phyloP scores from a whole-genome alignment of 2,888 invertebrate species.

The Maniola hyperantus region DNA sequence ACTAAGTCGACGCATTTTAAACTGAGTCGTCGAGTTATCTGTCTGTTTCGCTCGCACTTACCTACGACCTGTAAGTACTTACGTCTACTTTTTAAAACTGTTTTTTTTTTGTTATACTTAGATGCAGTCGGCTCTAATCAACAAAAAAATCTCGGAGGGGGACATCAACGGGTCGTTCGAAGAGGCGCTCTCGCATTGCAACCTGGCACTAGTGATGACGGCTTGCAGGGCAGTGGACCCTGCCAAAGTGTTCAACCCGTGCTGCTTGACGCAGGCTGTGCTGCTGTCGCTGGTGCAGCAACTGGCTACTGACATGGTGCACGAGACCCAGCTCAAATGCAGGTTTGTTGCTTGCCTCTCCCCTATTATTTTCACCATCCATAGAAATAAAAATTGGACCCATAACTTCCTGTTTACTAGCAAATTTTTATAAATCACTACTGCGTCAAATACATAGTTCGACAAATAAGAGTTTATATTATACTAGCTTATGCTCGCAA shows the following conservation, averaged over 20 bases:
- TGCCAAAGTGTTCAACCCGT: constrained; percentile 86
- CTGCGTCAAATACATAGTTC: no score
- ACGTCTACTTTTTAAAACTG: no score
- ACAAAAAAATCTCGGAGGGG: constrained; percentile 71
- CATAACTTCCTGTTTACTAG: no score
- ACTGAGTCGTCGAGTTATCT: no score
- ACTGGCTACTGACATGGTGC: constrained; percentile 93
- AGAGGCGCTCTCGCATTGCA: constrained; percentile 91
- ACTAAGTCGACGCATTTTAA: no score
- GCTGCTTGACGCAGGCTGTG: constrained; percentile 91
- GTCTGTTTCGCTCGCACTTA: no score
- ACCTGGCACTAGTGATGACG: constrained; percentile 91
- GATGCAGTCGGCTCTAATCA: constrained; percentile 63
- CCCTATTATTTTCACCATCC: no score
- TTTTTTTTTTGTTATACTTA: constrained; percentile 37
- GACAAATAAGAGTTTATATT: no score
- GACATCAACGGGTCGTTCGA: constrained; percentile 93
- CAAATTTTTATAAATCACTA: no score
- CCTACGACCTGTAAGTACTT: no score
- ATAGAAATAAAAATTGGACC: no score
- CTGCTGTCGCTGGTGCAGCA: constrained; percentile 96
- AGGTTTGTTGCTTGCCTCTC: constrained; percentile 46
- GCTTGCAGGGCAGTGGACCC: constrained; percentile 93
- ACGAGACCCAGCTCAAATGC: constrained; percentile 85
- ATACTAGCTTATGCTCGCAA: no score